Evolutionary conservation across 2,113 vertebrate species (phyloP), one percentile per base, ranked within the genome.

Genomic region (Pagrus major): DNA sequence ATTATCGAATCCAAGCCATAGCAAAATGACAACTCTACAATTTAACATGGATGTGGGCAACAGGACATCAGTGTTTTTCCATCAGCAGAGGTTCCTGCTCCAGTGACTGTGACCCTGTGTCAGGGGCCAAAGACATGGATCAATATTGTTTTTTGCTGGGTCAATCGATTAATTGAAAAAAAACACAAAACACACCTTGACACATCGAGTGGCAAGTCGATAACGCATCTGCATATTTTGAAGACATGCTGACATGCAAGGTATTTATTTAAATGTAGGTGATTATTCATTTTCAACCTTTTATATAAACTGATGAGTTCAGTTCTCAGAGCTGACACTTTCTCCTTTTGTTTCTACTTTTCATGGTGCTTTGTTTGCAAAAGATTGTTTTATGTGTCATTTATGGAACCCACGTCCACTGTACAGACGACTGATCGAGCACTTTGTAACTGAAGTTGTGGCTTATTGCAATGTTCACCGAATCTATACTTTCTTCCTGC

Each of bases 361-460:
- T 63, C 16, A 63, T 31, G 6, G 46, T 20, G 11, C 20, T 29
- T 31, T 16, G n/a, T 60, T 49, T 63, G 15, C 20, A 16, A n/a
- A 52, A 18, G 23, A 54, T 35, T 65, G 25, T 68, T 20, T 29
- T 33, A 6, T 20, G 0, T 35, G 9, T n/a, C 44, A 18, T 63
- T 5, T 20, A 25, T 70, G 16, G 46, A 58, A 78, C 35, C 49
- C n/a, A 11, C 15, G 1, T 41, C 49, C 41, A 42, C 66, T 79
- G 70, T 47, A 52, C 73, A 89, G 49, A 73, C 33, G 35, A 64
- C n/a, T 56, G 47, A 80, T 41, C 27, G 46, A 64, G 65, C 79
- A 71, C 79, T 78, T 83, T 83, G 78, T 72, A 63, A 31, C 39
- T 65, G 20, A 59, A 67, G 4, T 54, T 56, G 76, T 71, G 71